These are phyloP conservation scores for Apostichopus leukothele DNA, from an alignment of 53 echinoderm and acorn worm species.

Conservation along the genomic window DNA sequence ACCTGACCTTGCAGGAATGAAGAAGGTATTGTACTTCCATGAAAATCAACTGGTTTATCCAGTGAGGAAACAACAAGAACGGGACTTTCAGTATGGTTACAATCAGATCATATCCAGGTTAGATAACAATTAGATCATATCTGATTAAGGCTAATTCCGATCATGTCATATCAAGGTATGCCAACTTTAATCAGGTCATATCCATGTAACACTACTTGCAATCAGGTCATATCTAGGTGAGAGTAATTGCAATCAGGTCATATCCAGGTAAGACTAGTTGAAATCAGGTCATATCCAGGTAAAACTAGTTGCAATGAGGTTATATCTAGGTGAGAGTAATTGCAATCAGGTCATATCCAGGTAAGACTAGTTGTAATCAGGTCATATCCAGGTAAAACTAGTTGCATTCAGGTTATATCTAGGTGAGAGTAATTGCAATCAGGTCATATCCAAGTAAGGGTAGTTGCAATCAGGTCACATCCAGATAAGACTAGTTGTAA, in stretches of 20 bases:
- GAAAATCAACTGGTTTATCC: conserved; percentile 95
- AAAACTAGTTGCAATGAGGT: not conserved
- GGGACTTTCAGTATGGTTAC: conserved; percentile 99
- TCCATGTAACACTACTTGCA: not conserved
- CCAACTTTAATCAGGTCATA: not conserved
- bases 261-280: not conserved
- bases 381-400: too few relatives aligned
- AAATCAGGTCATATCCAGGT: not conserved
- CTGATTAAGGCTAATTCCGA: not conserved
- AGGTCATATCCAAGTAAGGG: too few relatives aligned
- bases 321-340: too few relatives aligned
- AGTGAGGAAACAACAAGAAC: conserved; percentile 87
- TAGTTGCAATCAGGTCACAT: too few relatives aligned
- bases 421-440: too few relatives aligned
- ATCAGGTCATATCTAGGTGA: too few relatives aligned
- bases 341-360: too few relatives aligned
- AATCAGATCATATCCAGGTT: conserved; percentile 96
- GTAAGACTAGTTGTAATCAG: too few relatives aligned
- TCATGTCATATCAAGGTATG: not conserved
- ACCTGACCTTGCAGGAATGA: conserved; percentile 59
- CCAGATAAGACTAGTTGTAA: too few relatives aligned
- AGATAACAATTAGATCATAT: not conserved
- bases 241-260: not conserved
- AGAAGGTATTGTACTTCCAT: conserved; percentile 94
- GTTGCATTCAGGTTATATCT: too few relatives aligned